These are phyloP conservation scores for Eristalinus aeneus DNA, from an alignment of 2,888 invertebrate genomes.

Conservation along the genomic window DNA sequence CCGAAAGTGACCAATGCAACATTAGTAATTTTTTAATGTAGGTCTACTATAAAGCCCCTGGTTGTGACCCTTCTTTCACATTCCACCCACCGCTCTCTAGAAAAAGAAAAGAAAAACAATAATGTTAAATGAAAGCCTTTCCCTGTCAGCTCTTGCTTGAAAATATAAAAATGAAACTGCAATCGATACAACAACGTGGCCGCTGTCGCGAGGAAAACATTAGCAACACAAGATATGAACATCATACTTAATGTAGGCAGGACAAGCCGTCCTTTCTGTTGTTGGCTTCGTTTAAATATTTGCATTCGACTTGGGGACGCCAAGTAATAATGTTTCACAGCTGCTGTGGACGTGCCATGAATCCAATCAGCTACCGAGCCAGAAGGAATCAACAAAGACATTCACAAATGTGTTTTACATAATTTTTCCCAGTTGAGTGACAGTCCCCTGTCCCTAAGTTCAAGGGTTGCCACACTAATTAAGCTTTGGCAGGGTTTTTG, in stretches of 20 bases:
- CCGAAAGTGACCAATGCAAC: too few relatives aligned
- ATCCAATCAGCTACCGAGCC: not conserved
- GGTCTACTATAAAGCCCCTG: too few relatives aligned
- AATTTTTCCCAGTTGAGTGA: constrained; percentile 22
- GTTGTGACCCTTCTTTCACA: too few relatives aligned
- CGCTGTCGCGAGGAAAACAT: not conserved
- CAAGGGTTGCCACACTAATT: constrained; percentile 28
- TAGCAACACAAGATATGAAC: not conserved
- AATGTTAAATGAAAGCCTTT: too few relatives aligned
- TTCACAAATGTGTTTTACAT: constrained; percentile 18
- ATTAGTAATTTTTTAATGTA: too few relatives aligned
- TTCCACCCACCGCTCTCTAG: too few relatives aligned
- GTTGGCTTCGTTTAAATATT: not conserved
- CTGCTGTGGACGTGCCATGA: constrained; percentile 45
- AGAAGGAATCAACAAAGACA: constrained; percentile 8
- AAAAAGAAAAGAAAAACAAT: too few relatives aligned
- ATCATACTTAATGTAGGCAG: not conserved
- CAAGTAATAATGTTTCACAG: constrained; percentile 6
- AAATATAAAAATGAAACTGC: not conserved
- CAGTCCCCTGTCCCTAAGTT: constrained; percentile 9
- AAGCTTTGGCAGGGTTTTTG: constrained; percentile 32
- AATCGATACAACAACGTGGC: not conserved
- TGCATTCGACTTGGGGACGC: constrained; percentile 7
- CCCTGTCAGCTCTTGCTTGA: too few relatives aligned
- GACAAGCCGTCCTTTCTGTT: not conserved